Evolutionary conservation across 2,888 invertebrate genomes (phyloP).

Genomic region (Dorcus hopei): DNA sequence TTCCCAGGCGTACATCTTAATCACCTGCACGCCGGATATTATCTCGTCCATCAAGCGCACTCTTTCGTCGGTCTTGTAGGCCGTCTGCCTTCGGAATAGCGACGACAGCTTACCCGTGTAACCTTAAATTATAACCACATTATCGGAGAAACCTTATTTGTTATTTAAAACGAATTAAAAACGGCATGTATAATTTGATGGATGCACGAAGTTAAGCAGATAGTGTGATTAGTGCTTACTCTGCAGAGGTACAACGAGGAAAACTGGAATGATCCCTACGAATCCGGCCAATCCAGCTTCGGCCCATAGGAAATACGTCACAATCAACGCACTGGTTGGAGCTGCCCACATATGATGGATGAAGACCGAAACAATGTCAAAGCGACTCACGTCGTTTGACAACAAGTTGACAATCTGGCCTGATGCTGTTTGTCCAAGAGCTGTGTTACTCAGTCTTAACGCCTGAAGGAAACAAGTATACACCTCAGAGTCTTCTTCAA

Average conservation of each 20-base stretch:
- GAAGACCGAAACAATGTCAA: conserved; percentile 81
- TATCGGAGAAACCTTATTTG: neutral
- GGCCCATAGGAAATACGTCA: conserved; percentile 74
- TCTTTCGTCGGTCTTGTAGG: conserved; percentile 82
- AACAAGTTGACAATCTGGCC: conserved; percentile 92
- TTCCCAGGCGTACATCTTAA: conserved; percentile 76
- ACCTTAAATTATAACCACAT: neutral
- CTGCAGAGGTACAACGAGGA: conserved; percentile 81
- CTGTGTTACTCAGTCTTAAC: conserved; percentile 66
- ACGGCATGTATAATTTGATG: too few relatives aligned
- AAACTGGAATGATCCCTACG: conserved; percentile 73
- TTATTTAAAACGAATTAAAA: too few relatives aligned
- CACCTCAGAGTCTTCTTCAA: neutral
- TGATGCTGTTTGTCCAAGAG: conserved; percentile 70
- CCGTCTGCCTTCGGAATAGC: conserved; percentile 71
- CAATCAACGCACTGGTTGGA: conserved; percentile 64
- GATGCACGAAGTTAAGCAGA: neutral
- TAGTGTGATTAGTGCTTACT: conserved; percentile 50
- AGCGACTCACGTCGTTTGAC: conserved; percentile 90
- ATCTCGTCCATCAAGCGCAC: conserved; percentile 94
- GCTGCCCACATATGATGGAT: conserved; percentile 87
- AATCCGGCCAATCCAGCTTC: conserved; percentile 72
- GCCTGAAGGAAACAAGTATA: conserved; percentile 54
- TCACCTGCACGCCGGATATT: conserved; percentile 86
- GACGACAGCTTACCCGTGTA: conserved; percentile 65